These are phyloP conservation scores for Ptychadena robeensis DNA, from an alignment of 2,797 vertebrate genomes.

Conservation along the genomic window DNA sequence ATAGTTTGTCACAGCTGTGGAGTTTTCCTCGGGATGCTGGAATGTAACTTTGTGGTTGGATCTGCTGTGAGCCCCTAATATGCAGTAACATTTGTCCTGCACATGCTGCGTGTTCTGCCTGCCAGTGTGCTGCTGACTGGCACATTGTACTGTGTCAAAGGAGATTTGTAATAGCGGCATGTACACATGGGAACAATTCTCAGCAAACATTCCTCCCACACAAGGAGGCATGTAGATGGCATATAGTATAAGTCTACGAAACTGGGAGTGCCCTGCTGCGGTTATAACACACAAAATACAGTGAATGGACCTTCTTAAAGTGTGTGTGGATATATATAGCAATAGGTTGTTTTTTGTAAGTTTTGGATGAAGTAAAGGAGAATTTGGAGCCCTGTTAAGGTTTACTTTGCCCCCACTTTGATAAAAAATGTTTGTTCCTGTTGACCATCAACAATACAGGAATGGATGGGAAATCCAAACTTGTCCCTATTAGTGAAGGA, in stretches of 20 bases:
- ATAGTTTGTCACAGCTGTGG: conserved; percentile 53
- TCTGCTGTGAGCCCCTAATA: conserved; percentile 23
- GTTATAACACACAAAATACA: neutral
- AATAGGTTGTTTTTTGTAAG: too few relatives aligned
- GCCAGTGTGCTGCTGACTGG: conserved; percentile 44
- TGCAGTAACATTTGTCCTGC: conserved; percentile 56
- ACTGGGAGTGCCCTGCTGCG: conserved; percentile 19
- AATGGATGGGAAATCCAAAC: too few relatives aligned
- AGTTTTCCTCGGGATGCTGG: conserved; percentile 36
- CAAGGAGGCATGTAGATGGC: neutral
- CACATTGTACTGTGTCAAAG: conserved; percentile 54
- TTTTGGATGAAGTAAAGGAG: too few relatives aligned
- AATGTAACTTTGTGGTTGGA: conserved; percentile 45
- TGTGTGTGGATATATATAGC: too few relatives aligned
- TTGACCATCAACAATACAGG: too few relatives aligned
- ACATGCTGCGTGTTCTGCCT: conserved; percentile 46
- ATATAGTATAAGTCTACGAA: conserved; percentile 10
- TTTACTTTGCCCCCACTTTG: too few relatives aligned
- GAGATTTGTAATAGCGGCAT: conserved; percentile 39
- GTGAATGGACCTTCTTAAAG: neutral
- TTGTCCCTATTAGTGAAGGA: too few relatives aligned
- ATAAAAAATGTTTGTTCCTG: too few relatives aligned
- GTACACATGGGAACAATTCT: conserved; percentile 60
- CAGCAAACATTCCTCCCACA: conserved; percentile 26
- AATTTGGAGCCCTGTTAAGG: too few relatives aligned